A percentile compares a stretch with the other conserved stretches of the same genome.
These are phyloP conservation scores for Athetis lepigone DNA, from an alignment of 2,888 invertebrate genomes.

Conservation along the genomic window DNA sequence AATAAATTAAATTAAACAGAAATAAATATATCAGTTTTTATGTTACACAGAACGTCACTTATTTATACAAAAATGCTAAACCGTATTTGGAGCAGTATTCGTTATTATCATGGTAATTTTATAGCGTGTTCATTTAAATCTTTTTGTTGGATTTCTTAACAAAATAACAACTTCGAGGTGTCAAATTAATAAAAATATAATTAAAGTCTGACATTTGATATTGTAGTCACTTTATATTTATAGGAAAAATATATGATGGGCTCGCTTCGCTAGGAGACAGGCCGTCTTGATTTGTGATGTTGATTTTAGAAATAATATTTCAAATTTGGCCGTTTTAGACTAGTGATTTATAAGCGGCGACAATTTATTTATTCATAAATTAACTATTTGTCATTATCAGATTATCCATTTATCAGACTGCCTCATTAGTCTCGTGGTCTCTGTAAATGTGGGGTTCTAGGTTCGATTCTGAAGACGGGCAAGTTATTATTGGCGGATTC, in stretches of 20 bases:
- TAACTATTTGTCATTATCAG: background rate
- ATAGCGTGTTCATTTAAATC: conserved; percentile 63
- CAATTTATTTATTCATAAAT: conserved; percentile 2
- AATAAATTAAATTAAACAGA: conserved; percentile 43
- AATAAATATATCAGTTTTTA: conserved; percentile 52
- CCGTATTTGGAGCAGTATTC: conserved; percentile 71
- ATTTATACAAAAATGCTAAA: conserved; percentile 65
- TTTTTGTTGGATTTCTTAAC: conserved; percentile 33
- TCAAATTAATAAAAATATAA: conserved; percentile 57
- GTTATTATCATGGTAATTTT: conserved; percentile 78
- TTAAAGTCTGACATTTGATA: conserved; percentile 41
- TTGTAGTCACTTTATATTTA: conserved; percentile 22
- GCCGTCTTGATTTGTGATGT: conserved; percentile 33
- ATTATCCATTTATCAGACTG: too few relatives aligned
- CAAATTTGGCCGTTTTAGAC: conserved; percentile 20
- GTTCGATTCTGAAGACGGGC: too few relatives aligned
- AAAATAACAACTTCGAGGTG: conserved; percentile 44
- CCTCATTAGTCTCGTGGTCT: too few relatives aligned
- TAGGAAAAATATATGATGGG: conserved; percentile 30
- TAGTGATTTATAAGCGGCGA: conserved; percentile 17
- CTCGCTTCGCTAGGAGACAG: conserved; percentile 18
- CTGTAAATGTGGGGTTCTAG: too few relatives aligned
- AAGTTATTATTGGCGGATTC: too few relatives aligned
- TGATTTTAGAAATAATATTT: conserved; percentile 35
- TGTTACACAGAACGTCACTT: conserved; percentile 57